Percentiles rank a stretch among this genome's conserved stretches.
phyloP scores from a whole-genome alignment of 2,888 invertebrate species.

The Parnassius mnemosyne region DNA sequence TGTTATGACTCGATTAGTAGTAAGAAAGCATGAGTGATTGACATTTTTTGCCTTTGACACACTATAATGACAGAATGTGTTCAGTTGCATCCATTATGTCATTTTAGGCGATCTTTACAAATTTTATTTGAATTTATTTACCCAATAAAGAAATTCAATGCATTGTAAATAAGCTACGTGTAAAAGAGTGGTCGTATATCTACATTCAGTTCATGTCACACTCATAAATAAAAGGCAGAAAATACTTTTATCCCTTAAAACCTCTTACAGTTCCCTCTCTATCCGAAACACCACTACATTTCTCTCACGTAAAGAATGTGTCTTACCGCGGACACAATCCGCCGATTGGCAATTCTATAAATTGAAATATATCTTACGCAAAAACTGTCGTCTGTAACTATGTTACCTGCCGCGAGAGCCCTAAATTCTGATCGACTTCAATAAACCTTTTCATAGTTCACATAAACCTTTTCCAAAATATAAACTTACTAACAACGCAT shows the following conservation, averaged over 20 bases:
- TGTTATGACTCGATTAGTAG: no score
- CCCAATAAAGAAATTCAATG: no score
- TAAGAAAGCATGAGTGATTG: no score
- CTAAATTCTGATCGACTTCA: constrained; percentile 21
- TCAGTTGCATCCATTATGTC: no score
- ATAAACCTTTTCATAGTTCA: constrained; percentile 21
- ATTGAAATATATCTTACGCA: constrained; percentile 17
- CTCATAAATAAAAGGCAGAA: constrained; percentile 6
- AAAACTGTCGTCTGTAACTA: constrained; percentile 15
- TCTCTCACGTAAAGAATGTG: constrained; percentile 17
- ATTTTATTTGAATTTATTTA: no score
- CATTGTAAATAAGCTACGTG: no score
- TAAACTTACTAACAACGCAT: background rate
- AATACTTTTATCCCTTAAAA: constrained; percentile 12
- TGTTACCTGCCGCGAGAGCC: constrained; percentile 15
- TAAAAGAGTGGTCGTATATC: no score
- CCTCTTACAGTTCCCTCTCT: constrained; percentile 1
- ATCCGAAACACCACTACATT: constrained; percentile 12
- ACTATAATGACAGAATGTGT: no score
- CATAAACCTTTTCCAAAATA: constrained; percentile 23
- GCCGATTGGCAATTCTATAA: constrained; percentile 19
- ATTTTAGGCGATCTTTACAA: no score
- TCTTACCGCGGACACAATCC: constrained; percentile 10
- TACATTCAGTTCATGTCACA: background rate
- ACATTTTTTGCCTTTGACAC: no score